phyloP scores from a whole-genome alignment of 1,140 invertebrate species.

The Thrips palmi region DNA sequence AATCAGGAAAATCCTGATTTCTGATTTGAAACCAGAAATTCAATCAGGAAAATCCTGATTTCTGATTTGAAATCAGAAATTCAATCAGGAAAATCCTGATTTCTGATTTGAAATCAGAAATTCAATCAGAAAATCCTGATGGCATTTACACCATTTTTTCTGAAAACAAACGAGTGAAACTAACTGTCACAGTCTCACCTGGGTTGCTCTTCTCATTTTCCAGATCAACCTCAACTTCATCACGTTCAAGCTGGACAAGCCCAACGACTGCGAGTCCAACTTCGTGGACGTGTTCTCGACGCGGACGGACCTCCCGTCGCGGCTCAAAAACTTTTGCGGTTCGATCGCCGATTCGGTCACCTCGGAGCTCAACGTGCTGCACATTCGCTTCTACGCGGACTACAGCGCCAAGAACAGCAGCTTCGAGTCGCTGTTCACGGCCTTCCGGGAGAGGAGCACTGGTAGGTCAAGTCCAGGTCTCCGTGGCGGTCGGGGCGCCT shows the following conservation, averaged over 20 bases:
- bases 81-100: too few relatives aligned
- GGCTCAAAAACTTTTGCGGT: conserved; percentile 54
- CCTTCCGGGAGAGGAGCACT: conserved; percentile 39
- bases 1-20: too few relatives aligned
- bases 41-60: too few relatives aligned
- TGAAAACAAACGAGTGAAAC: not conserved
- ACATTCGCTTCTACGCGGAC: conserved; percentile 49
- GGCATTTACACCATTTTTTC: too few relatives aligned
- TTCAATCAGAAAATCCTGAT: too few relatives aligned
- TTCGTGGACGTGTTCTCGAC: conserved; percentile 59
- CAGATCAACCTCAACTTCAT: conserved; percentile 57
- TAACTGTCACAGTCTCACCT: conserved; percentile 2
- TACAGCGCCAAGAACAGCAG: conserved; percentile 39
- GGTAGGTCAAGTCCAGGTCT: too few relatives aligned
- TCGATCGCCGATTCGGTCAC: conserved; percentile 52
- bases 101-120: too few relatives aligned
- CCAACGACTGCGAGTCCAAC: conserved; percentile 69
- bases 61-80: too few relatives aligned
- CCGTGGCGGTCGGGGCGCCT: too few relatives aligned
- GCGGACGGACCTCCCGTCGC: conserved; percentile 37
- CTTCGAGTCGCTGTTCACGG: conserved; percentile 53
- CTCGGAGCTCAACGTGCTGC: conserved; percentile 37
- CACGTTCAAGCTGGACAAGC: conserved; percentile 43
- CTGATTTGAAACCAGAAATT: too few relatives aligned
- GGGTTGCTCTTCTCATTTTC: conserved; percentile 18